Conservation (phyloP, 2,888 invertebrate species). For the Deroplatys truncata region DNA sequence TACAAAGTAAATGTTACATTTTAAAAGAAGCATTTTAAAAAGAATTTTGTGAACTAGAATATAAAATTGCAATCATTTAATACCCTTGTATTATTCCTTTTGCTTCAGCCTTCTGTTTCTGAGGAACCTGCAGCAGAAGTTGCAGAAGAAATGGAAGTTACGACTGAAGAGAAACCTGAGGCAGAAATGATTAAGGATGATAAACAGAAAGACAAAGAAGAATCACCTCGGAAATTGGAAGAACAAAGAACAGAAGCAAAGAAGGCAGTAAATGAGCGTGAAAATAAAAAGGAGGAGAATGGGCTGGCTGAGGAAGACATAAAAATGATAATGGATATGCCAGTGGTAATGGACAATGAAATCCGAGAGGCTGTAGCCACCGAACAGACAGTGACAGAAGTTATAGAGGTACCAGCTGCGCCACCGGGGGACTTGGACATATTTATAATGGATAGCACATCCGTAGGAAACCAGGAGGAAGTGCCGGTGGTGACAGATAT, state of each 20-base stretch:
- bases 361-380: not conserved
- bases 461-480: not conserved
- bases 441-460: not conserved
- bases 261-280: not conserved
- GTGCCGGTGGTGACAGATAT: not conserved
- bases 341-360: not conserved
- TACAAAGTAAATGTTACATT: too few relatives aligned
- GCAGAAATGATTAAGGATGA: not conserved
- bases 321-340: not conserved
- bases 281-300: not conserved
- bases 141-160: not conserved
- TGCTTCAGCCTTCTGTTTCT: not conserved
- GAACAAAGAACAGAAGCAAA: not conserved
- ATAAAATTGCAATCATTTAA: not conserved
- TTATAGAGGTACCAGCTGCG: not conserved
- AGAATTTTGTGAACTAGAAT: too few relatives aligned
- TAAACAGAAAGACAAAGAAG: not conserved
- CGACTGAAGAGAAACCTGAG: not conserved
- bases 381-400: not conserved
- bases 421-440: not conserved
- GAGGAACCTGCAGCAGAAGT: not conserved
- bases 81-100: not conserved
- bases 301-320: not conserved
- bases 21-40: too few relatives aligned
- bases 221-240: not conserved